Base-by-base conservation (phyloP, 1,140 invertebrate species). In the Agrypnia vestita region DNA sequence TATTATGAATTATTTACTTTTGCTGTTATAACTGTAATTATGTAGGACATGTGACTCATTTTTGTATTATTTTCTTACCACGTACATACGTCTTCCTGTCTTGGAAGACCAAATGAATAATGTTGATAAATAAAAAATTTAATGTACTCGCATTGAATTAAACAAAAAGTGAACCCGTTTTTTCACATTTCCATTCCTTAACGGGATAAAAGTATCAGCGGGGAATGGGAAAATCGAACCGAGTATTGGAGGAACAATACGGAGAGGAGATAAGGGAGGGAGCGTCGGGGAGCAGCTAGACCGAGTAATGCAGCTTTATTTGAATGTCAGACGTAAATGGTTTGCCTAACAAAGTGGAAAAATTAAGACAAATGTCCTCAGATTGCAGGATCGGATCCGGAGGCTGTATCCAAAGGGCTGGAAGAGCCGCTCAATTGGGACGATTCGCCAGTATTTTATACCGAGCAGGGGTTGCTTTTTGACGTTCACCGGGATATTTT, bases 321-420 rank as follows among this genome's bases (percentile, higher is more conserved):
- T 79, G 77, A 82, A 82, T 78, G 81, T 82, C 81, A 82, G 81
- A 82, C 81, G 74, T 82, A 82, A 82, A 82, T 79, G 81, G 81
- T 72, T 73, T 72, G 77, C 49, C 81, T 78, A 82, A 82, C 81
- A 82, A 82, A 82, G 81, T 77, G 81, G 59, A 82, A 82, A 79
- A 82, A 82, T 82, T 78, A 82, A 82, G 81, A 82, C 81, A 82
- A 82, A 82, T 82, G 81, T 82, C 44, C 61, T 46, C 43, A 25
- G 69, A 56, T 72, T 46, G 67, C 51, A 51, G 64, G 78, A 69
- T 72, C 47, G 49, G 17, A 53, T 44, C 35, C 21, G n/a, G 55
- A n/a, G 35, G n/a, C n/a, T n/a, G n/a, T n/a, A n/a, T n/a, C n/a
- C n/a, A n/a, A n/a, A n/a, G n/a, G 62, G 10, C 35, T 44, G 56